Evolutionary conservation across 2,797 vertebrate species (phyloP).

Genomic region (Lacerta viridis): DNA sequence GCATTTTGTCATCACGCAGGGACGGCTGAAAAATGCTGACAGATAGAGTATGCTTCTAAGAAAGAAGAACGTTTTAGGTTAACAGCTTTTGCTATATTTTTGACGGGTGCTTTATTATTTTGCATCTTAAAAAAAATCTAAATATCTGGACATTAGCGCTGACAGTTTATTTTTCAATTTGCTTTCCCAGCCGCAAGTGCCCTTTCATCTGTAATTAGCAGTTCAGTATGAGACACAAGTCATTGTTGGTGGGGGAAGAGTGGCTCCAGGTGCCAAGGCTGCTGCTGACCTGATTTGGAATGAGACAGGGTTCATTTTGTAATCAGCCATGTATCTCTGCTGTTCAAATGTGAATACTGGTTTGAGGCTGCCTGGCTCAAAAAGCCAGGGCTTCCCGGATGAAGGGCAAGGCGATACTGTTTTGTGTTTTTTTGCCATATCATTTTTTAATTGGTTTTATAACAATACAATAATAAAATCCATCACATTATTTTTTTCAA

Average conservation of each 20-base stretch:
- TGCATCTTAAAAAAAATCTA: conserved; percentile 7
- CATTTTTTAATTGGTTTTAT: too few relatives aligned
- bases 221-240: neutral
- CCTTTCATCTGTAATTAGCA: conserved; percentile 27
- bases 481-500: too few relatives aligned
- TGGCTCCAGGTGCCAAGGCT: neutral
- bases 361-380: neutral
- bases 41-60: conserved; percentile 7
- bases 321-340: neutral
- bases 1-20: neutral
- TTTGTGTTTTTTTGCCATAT: too few relatives aligned
- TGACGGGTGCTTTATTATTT: conserved; percentile 15
- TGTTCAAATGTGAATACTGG: neutral
- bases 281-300: conserved; percentile 7
- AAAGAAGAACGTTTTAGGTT: neutral
- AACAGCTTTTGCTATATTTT: conserved; percentile 19
- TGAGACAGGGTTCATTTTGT: neutral
- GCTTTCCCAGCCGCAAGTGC: neutral
- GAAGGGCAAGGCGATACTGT: neutral
- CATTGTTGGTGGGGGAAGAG: neutral
- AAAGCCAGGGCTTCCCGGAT: neutral
- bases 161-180: conserved; percentile 27
- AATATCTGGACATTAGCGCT: conserved; percentile 12
- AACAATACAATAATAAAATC: too few relatives aligned
- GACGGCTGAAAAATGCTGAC: conserved; percentile 20